phyloP scores from a whole-genome alignment of 2,797 vertebrate genomes.

The Tolypeutes matacus region DNA sequence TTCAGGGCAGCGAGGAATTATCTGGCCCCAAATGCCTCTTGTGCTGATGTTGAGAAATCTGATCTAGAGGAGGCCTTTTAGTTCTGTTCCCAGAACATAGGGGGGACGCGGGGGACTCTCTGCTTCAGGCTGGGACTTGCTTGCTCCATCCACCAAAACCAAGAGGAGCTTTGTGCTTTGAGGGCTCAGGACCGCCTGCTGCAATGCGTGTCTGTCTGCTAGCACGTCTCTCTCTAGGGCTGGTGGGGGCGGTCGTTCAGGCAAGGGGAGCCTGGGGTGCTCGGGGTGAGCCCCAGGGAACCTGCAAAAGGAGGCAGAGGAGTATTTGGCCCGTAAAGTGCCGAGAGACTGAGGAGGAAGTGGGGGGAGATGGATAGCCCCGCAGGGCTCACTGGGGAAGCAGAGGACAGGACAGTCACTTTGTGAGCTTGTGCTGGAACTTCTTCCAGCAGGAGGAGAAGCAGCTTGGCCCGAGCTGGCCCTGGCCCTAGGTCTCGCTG shows the following conservation, averaged over 20 bases:
- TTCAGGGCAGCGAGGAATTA: neutral
- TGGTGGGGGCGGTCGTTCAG: neutral
- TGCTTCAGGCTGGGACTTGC: fast-evolving
- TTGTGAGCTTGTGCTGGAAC: fast-evolving
- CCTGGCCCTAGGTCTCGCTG: fast-evolving
- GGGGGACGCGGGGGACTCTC: neutral
- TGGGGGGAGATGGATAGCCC: neutral
- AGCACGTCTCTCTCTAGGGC: neutral
- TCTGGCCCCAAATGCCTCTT: neutral
- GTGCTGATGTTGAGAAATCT: neutral
- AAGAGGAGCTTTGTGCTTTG: fast-evolving
- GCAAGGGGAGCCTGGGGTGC: neutral
- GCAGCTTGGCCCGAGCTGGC: fast-evolving
- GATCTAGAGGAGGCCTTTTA: neutral
- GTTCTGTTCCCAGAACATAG: neutral
- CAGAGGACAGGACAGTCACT: neutral
- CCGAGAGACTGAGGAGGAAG: neutral
- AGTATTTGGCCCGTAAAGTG: neutral
- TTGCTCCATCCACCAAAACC: fast-evolving
- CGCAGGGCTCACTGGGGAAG: neutral
- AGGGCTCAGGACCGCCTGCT: neutral
- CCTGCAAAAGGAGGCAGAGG: neutral
- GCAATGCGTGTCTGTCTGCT: fast-evolving
- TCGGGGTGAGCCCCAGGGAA: neutral
- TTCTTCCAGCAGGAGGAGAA: neutral